These are phyloP conservation scores for Agonopterix arenella DNA, from an alignment of 2,888 invertebrate species.

Conservation along the genomic window DNA sequence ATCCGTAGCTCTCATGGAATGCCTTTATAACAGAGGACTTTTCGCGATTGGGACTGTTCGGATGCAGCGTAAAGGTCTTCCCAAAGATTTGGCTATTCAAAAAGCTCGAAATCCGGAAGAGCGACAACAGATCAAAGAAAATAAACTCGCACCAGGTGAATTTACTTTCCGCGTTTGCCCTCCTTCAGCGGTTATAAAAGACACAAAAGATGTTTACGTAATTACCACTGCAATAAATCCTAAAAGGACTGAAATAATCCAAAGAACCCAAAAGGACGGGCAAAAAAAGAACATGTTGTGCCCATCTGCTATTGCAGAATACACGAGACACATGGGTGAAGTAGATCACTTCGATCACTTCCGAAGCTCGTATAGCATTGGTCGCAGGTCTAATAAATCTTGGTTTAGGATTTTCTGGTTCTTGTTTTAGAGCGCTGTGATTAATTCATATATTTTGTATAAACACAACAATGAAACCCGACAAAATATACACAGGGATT, in stretches of 20 bases:
- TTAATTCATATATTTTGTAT: too few relatives aligned
- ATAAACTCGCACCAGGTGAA: background rate
- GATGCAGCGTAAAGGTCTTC: slow-evolving; percentile 18
- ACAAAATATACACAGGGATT: too few relatives aligned
- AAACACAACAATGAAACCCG: too few relatives aligned
- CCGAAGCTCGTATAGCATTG: too few relatives aligned
- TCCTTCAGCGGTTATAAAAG: slow-evolving; percentile 11
- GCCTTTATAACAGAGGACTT: slow-evolving; percentile 17
- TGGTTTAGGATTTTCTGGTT: too few relatives aligned
- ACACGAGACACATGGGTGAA: too few relatives aligned
- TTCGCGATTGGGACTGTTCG: slow-evolving; percentile 21
- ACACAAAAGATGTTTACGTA: slow-evolving; percentile 18
- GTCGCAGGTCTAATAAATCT: too few relatives aligned
- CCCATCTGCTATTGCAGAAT: slow-evolving; percentile 11
- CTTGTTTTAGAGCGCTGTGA: too few relatives aligned
- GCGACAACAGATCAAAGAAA: background rate
- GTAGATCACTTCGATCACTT: too few relatives aligned
- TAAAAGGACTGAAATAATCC: slow-evolving; percentile 6
- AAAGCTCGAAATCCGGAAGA: background rate
- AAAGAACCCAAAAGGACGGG: slow-evolving; percentile 32
- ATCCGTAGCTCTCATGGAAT: slow-evolving; percentile 13
- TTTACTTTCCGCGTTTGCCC: background rate
- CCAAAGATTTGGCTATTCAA: slow-evolving; percentile 1
- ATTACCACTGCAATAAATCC: slow-evolving; percentile 23
- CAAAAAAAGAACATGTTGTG: slow-evolving; percentile 21